Evolutionary conservation across 1,140 invertebrate species (phyloP).

Genomic region (Patella vulgata): DNA sequence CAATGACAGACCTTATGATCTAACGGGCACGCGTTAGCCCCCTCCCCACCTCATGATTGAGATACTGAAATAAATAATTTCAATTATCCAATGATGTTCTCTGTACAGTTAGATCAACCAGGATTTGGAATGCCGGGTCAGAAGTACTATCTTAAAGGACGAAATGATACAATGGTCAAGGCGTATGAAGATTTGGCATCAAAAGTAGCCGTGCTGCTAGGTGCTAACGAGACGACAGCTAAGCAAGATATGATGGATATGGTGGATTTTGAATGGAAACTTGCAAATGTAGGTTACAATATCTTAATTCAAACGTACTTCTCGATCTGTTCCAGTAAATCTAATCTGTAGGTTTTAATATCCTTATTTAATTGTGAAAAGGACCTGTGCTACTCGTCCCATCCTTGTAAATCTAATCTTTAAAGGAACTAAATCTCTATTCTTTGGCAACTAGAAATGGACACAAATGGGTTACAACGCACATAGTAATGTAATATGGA

Average conservation of each 20-base stretch:
- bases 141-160: constrained; percentile 81
- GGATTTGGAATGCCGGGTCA: constrained; percentile 80
- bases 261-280: constrained; percentile 78
- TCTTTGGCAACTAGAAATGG: no score
- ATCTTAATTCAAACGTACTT: constrained; percentile 6
- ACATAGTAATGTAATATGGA: no score
- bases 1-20: no score
- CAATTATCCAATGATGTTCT: no score
- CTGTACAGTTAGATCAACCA: constrained; percentile 84
- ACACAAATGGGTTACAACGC: no score
- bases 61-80: no score
- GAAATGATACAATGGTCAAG: constrained; percentile 68
- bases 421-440: no score
- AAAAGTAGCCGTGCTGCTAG: constrained; percentile 78
- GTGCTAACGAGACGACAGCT: constrained; percentile 73
- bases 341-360: not conserved
- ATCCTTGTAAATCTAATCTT: not conserved
- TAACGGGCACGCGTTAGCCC: no score
- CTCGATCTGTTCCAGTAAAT: not conserved
- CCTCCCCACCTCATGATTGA: no score
- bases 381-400: not conserved
- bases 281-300: constrained; percentile 81
- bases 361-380: not conserved
- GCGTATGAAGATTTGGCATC: constrained; percentile 85
- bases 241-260: constrained; percentile 75